Evolutionary conservation across 2,888 invertebrate genomes (phyloP), one percentile per base, ranked within the genome.

Genomic region (Epinotia brunnichana): DNA sequence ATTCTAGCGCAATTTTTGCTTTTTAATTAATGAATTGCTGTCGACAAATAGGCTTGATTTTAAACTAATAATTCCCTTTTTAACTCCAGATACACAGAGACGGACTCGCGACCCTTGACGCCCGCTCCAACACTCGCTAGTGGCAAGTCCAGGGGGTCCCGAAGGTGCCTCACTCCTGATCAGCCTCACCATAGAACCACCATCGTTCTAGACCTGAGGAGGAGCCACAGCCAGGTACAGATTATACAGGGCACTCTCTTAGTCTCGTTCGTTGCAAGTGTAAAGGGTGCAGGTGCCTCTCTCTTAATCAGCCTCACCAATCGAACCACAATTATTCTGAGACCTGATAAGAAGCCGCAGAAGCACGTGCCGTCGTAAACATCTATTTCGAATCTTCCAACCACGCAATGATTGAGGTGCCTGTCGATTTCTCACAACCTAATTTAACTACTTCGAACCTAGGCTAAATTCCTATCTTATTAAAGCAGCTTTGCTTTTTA

Each of bases 91-190:
- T 97, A 97, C 81, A 96, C 97, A 0, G 97, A 97, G 79, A 97
- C 97, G 0, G 97, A 97, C 84, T 97, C 97, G 0, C 93, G 97
- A 29, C 97, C 97, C 0, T 87, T 96, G 76, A 97, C 97, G 0
- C 97, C 97, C 0, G 95, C 97, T 0, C 97, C 97, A 0, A 96
- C 96, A 0, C 92, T 96, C 4, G 95, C 95, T 9, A 96, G 96
- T 82, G 95, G 95, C 77, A 93, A 96, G 85, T 95, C 97, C 64
- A 84, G 96, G 80, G 94, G 96, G 74, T 94, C 97, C 79, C 94
- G 96, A 74, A 88, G 96, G 63, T 97, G 96, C 80, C 94, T 96
- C 35, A 96, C 96, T 0, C 96, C 96, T 0, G 96, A 97, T 83
- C 95, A 96, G 56, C 88, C 93, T 1, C 89, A 91, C 67, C 95